Evolutionary conservation across 2,888 invertebrate species (phyloP), one percentile per base, ranked within the genome.

Genomic region (Beris chalybata): DNA sequence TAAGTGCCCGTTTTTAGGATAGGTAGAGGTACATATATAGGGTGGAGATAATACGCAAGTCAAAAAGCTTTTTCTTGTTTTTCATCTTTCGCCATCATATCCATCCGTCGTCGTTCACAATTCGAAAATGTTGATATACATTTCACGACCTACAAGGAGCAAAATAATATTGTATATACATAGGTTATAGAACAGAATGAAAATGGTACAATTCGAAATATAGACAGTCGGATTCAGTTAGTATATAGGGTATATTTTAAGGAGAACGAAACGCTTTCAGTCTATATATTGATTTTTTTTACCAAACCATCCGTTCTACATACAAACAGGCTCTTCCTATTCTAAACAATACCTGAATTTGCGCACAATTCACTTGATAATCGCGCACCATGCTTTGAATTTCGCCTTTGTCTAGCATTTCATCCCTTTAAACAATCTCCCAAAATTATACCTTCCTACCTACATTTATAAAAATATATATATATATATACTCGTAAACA

Each of bases 81-180:
- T 61, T 53, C 53, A 53, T 52, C 30, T 15, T 50, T 30, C 7
- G n/a, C 30, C 53, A 53, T 53, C 7, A n/a, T 38, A 57, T 45
- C n/a, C 38, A 50, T 50, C 38, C 61, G 38, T 38, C 48, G 52
- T 38, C n/a, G 43, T 52, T 61, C 38, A 61, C 12, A 61, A 52
- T 38, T 52, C 22, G 50, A 38, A 52, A 9, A 61, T 30, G 13
- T 50, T 47, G 32, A 32, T 50, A 52, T 61, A 61, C 50, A 50
- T 29, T 61, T 61, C 52, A 61, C 61, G 61, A 61, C 61, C 61
- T 61, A 61, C 61, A 61, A 22, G 32, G 55, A 30, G n/a, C 15
- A 32, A 38, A 61, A 32, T 11, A 29, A 29, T 22, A 52, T 61
- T 50, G 50, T 13, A 31, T n/a, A 12, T 13, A 31, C 4, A 12